phyloP scores from a whole-genome alignment of 2,888 invertebrate species.

The Phengaris arion region DNA sequence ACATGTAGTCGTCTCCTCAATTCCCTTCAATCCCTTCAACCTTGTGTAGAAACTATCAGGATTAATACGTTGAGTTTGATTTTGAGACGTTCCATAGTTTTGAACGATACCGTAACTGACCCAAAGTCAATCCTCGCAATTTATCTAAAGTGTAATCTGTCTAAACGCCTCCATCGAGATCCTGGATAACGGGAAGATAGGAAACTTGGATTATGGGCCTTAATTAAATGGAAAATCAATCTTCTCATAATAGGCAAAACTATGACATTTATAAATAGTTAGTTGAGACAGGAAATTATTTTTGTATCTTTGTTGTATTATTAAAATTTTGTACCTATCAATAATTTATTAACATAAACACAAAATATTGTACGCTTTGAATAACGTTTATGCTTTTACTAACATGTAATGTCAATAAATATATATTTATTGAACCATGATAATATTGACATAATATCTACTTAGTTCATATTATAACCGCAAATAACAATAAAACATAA shows the following conservation, averaged over 20 bases:
- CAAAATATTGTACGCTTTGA: neutral
- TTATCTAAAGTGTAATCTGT: constrained; percentile 21
- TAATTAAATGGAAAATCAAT: constrained; percentile 18
- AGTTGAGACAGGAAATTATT: neutral
- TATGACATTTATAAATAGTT: neutral
- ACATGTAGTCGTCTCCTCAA: too few relatives aligned
- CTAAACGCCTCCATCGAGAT: constrained; percentile 21
- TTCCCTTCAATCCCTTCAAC: neutral
- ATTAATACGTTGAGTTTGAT: neutral
- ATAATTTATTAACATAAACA: neutral
- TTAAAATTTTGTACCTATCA: neutral
- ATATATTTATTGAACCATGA: neutral
- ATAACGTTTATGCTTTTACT: neutral
- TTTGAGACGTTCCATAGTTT: neutral
- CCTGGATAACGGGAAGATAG: constrained; percentile 7
- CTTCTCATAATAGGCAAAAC: neutral
- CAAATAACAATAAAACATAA: too few relatives aligned
- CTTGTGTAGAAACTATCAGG: neutral
- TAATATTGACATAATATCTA: neutral
- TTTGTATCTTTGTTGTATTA: neutral
- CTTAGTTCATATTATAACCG: too few relatives aligned
- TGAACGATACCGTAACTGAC: constrained; percentile 6
- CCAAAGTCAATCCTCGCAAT: constrained; percentile 12
- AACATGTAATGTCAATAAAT: neutral
- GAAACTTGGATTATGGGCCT: constrained; percentile 19